Evolutionary conservation across 1,140 invertebrate genomes (phyloP).

Genomic region (Leucophenga varia): DNA sequence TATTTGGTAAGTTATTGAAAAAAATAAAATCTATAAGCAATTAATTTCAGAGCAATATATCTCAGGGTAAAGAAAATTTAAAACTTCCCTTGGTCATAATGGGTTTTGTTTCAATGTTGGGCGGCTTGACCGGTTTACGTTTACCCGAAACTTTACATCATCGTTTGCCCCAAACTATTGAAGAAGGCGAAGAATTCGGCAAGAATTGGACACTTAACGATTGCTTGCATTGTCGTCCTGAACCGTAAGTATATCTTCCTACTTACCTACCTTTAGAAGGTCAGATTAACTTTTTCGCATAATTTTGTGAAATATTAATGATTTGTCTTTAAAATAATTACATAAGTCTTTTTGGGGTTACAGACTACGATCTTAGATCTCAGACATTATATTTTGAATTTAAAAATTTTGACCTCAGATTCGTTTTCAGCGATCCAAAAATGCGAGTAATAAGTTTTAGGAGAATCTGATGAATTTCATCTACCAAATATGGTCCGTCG

Average conservation of each 20-base stretch:
- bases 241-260: constrained; percentile 57
- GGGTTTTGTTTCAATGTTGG: constrained; percentile 75
- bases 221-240: constrained; percentile 68
- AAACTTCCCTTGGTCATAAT: constrained; percentile 78
- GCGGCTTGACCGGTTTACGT: constrained; percentile 74
- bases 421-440: too few species aligned
- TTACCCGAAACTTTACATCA: constrained; percentile 81
- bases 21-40: constrained; percentile 1
- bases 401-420: too few species aligned
- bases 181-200: constrained; percentile 86
- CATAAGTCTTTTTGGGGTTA: too few species aligned
- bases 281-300: too few species aligned
- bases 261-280: too few species aligned
- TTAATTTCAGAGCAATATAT: constrained; percentile 2
- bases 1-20: constrained; percentile 68
- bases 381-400: too few species aligned
- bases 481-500: too few species aligned
- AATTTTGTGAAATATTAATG: too few species aligned
- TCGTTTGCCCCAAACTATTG: constrained; percentile 76
- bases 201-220: constrained; percentile 76
- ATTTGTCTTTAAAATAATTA: not conserved
- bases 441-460: too few species aligned
- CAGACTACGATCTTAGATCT: too few species aligned
- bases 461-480: too few species aligned
- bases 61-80: constrained; percentile 79